These are phyloP conservation scores for Oenanthe melanoleuca DNA, from an alignment of 2,113 vertebrate genomes.

Conservation along the genomic window DNA sequence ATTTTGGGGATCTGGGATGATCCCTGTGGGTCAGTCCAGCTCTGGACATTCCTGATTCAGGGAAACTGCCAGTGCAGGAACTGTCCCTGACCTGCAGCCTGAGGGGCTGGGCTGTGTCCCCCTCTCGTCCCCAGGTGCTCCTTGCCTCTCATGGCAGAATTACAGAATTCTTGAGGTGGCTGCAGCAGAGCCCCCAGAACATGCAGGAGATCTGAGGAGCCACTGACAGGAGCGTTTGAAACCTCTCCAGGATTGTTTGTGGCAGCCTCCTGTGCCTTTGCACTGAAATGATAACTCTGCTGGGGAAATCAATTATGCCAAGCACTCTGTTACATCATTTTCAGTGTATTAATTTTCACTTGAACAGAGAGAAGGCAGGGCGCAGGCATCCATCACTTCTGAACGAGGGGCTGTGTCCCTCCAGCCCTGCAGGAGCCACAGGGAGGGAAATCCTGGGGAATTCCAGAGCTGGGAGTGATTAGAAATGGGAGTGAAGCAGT, in stretches of 20 bases:
- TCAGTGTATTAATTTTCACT: conserved; percentile 12
- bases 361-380: neutral
- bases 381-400: neutral
- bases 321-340: conserved; percentile 10
- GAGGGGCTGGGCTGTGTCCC: accelerated
- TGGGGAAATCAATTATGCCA: conserved; percentile 9
- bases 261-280: conserved; percentile 5
- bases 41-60: neutral
- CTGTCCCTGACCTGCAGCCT: accelerated
- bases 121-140: accelerated
- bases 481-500: neutral
- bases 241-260: neutral
- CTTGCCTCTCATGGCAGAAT: accelerated
- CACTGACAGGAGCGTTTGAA: neutral
- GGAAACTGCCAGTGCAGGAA: neutral
- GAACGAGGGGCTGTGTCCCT: neutral
- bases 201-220: neutral
- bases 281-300: neutral
- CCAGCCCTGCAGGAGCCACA: neutral
- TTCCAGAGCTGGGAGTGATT: neutral
- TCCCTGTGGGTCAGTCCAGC: neutral
- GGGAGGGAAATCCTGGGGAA: neutral
- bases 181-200: neutral
- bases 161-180: accelerated
- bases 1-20: neutral